These are phyloP conservation scores for Vanessa atalanta DNA, from an alignment of 1,140 invertebrate genomes.

Conservation along the genomic window DNA sequence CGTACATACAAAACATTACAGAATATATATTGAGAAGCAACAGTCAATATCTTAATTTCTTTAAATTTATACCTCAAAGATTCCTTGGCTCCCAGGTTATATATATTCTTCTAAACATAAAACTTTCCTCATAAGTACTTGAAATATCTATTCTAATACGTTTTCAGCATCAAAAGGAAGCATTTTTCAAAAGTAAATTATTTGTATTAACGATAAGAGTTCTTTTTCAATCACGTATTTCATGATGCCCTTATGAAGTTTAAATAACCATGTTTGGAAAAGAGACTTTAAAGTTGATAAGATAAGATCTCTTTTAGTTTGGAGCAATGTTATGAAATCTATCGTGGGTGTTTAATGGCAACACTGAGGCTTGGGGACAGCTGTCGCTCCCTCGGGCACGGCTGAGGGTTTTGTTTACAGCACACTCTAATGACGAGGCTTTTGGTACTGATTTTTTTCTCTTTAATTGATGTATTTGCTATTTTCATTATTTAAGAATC, in stretches of 20 bases:
- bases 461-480: constrained; percentile 16
- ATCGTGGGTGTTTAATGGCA: constrained; percentile 72
- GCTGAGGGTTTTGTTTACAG: constrained; percentile 75
- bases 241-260: constrained; percentile 21
- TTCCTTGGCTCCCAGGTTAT: too few species aligned
- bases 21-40: too few species aligned
- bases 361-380: constrained; percentile 72
- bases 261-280: constrained; percentile 6
- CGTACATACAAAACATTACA: too few species aligned
- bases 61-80: too few species aligned
- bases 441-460: constrained; percentile 21
- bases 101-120: neutral
- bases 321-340: constrained; percentile 25
- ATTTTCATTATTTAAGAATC: neutral
- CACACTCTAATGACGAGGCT: constrained; percentile 64
- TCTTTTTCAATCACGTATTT: constrained; percentile 33
- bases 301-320: constrained; percentile 24
- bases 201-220: constrained; percentile 25
- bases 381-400: constrained; percentile 66
- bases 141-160: constrained; percentile 6
- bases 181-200: constrained; percentile 27
- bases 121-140: neutral
- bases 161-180: constrained; percentile 14
- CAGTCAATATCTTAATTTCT: too few species aligned
- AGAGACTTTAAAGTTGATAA: neutral